These are phyloP conservation scores for Eueides isabella DNA, from an alignment of 1,140 invertebrate species.

Conservation along the genomic window DNA sequence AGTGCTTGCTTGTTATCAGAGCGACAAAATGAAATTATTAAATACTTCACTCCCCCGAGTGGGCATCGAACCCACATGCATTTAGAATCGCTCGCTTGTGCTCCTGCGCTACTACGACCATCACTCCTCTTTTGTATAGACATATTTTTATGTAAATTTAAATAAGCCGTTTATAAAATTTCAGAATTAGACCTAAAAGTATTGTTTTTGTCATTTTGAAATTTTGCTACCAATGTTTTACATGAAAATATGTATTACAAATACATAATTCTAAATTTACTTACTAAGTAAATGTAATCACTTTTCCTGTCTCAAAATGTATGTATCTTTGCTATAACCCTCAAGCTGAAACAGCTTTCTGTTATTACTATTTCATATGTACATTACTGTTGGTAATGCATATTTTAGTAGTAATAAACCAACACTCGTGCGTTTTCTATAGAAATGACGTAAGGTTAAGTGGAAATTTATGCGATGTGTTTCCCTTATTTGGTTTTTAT, in stretches of 20 bases:
- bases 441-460: constrained; percentile 1
- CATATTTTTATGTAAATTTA: too few species aligned
- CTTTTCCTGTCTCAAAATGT: constrained; percentile 63
- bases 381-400: constrained; percentile 10
- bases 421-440: constrained; percentile 11
- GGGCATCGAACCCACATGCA: too few species aligned
- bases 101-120: too few species aligned
- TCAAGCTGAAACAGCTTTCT: constrained; percentile 17
- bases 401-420: constrained; percentile 15
- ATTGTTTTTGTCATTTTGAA: too few species aligned
- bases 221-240: too few species aligned
- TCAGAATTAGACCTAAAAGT: too few species aligned
- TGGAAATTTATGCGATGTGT: constrained; percentile 1
- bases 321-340: constrained; percentile 51
- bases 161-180: too few species aligned
- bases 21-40: too few species aligned
- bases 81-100: too few species aligned
- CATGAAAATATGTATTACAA: constrained; percentile 5
- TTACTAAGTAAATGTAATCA: constrained; percentile 53
- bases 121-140: too few species aligned
- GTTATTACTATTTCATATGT: constrained; percentile 5
- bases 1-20: too few species aligned
- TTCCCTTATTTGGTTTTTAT: neutral
- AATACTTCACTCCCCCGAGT: too few species aligned
- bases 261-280: constrained; percentile 44